Evolutionary conservation across 2,888 invertebrate species (phyloP).

Genomic region (Cordilura impudica): DNA sequence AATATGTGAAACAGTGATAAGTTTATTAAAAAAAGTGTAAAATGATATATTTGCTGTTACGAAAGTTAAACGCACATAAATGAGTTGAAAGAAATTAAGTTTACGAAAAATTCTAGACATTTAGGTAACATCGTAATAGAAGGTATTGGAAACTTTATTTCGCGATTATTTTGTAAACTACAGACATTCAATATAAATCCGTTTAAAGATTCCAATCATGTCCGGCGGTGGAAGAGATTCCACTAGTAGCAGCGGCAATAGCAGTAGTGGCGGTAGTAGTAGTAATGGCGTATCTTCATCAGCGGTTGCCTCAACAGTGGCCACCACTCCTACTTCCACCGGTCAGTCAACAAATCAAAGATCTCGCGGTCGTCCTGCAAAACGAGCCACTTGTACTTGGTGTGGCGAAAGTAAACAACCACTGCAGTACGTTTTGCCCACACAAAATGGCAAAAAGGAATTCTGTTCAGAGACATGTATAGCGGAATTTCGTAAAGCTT

Average conservation of each 20-base stretch:
- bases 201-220: constrained; percentile 66
- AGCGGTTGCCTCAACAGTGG: constrained; percentile 56
- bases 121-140: not conserved
- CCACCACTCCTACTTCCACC: constrained; percentile 65
- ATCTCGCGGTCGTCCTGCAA: constrained; percentile 85
- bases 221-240: constrained; percentile 73
- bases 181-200: constrained; percentile 50
- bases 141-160: not conserved
- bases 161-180: not conserved
- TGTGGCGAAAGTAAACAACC: constrained; percentile 90
- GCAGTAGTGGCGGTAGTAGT: constrained; percentile 63
- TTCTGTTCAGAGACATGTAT: constrained; percentile 95
- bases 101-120: constrained; percentile 22
- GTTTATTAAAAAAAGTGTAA: not conserved
- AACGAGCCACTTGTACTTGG: constrained; percentile 88
- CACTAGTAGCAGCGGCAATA: constrained; percentile 65
- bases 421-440: constrained; percentile 90
- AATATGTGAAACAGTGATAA: not conserved
- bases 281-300: constrained; percentile 64
- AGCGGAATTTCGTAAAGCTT: constrained; percentile 92
- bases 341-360: constrained; percentile 66
- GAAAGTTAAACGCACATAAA: not conserved
- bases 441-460: constrained; percentile 91
- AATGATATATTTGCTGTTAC: not conserved
- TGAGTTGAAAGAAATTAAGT: no score